These are phyloP conservation scores for Drosophila basisetae DNA, from an alignment of 2,888 invertebrate genomes.

Conservation along the genomic window DNA sequence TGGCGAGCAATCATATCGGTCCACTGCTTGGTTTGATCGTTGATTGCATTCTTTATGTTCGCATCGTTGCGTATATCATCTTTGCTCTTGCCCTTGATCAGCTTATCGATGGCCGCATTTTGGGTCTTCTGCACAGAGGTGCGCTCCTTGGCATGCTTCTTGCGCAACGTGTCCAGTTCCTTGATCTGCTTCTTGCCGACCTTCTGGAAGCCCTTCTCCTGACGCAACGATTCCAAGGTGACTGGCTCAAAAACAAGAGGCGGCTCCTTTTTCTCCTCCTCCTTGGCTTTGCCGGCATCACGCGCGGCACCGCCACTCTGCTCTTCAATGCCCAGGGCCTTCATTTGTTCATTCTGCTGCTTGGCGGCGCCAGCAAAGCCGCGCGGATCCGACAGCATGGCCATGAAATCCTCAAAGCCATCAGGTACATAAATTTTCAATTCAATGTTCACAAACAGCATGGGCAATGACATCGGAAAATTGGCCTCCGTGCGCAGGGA, in stretches of 20 bases:
- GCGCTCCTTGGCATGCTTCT: conserved; percentile 97
- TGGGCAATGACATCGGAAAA: conserved; percentile 99
- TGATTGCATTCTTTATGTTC: conserved; percentile 92
- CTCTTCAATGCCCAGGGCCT: conserved; percentile 97
- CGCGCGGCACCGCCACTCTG: conserved; percentile 88
- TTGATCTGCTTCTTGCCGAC: conserved; percentile 98
- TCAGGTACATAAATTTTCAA: conserved; percentile 99
- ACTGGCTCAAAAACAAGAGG: conserved; percentile 95
- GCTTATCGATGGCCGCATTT: conserved; percentile 95
- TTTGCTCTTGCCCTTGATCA: conserved; percentile 96
- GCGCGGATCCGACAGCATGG: conserved; percentile 97
- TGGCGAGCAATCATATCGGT: conserved; percentile 94
- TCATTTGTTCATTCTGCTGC: conserved; percentile 95
- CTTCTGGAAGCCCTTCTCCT: conserved; percentile 96
- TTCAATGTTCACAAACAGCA: conserved; percentile 99
- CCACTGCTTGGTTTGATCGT: conserved; percentile 98
- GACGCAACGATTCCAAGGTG: conserved; percentile 93
- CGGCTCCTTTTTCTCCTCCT: conserved; percentile 91
- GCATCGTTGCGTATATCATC: conserved; percentile 92
- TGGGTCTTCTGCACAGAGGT: conserved; percentile 95
- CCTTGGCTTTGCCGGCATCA: conserved; percentile 89
- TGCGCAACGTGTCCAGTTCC: conserved; percentile 95
- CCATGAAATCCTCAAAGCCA: conserved; percentile 99
- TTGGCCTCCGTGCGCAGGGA: conserved; percentile 99
- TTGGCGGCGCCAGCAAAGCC: conserved; percentile 95